Conservation (phyloP, 2,888 invertebrate species). For the Pilophorus perplexus region DNA sequence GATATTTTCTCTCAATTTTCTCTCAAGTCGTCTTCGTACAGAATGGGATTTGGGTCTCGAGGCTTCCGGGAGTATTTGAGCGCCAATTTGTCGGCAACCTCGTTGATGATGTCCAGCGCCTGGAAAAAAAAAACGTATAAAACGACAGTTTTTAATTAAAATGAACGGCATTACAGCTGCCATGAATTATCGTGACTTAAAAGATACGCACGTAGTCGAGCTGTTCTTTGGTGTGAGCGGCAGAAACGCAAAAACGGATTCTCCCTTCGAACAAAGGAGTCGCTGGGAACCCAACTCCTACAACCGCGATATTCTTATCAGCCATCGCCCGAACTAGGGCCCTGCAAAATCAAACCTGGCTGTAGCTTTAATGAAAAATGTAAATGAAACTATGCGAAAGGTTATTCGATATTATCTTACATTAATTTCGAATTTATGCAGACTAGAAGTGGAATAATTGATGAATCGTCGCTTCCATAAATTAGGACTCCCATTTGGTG, state of each 20-base stretch:
- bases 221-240: conserved; percentile 91
- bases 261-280: conserved; percentile 90
- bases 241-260: conserved; percentile 92
- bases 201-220: conserved; percentile 69
- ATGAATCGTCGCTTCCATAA: conserved; percentile 90
- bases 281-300: conserved; percentile 97
- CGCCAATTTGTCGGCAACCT: conserved; percentile 70
- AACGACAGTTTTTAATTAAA: not conserved
- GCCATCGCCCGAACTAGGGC: conserved; percentile 82
- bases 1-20: too few relatives aligned
- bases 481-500: conserved; percentile 87
- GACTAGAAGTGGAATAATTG: conserved; percentile 93
- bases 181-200: too few relatives aligned
- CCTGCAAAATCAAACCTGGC: conserved; percentile 56
- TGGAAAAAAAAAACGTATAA: too few relatives aligned
- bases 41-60: conserved; percentile 41
- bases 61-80: conserved; percentile 69
- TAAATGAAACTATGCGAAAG: too few relatives aligned
- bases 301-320: conserved; percentile 79
- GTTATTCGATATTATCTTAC: too few relatives aligned
- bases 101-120: conserved; percentile 67
- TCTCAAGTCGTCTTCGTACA: conserved; percentile 39
- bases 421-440: conserved; percentile 91
- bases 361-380: too few relatives aligned
- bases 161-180: too few relatives aligned